phyloP scores from a whole-genome alignment of 2,113 vertebrate genomes.

The Pedetes capensis region DNA sequence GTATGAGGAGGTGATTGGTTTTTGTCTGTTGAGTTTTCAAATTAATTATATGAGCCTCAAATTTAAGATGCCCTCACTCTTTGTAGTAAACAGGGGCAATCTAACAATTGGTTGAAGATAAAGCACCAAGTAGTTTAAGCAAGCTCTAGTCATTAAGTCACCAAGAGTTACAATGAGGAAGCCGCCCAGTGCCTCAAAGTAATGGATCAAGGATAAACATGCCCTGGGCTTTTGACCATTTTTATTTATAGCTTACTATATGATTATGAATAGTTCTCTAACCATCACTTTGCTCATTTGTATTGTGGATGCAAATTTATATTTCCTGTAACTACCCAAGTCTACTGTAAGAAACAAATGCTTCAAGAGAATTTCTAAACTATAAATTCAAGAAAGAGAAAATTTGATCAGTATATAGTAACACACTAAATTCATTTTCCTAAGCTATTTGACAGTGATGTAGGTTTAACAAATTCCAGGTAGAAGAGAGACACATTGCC shows the following conservation, averaged over 20 bases:
- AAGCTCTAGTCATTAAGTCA: background rate
- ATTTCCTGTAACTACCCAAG: background rate
- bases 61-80: background rate
- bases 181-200: background rate
- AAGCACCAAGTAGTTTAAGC: background rate
- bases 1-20: background rate
- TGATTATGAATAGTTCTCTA: background rate
- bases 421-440: background rate
- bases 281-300: background rate
- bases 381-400: constrained; percentile 3
- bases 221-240: background rate
- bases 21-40: constrained; percentile 7
- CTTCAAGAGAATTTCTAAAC: background rate
- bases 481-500: background rate
- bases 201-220: background rate
- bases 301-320: background rate
- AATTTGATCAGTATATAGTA: background rate
- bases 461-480: background rate
- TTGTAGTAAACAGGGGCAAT: background rate
- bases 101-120: background rate
- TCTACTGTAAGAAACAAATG: background rate
- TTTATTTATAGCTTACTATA: background rate
- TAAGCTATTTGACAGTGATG: background rate
- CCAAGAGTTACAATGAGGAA: background rate
- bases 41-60: background rate